phyloP scores from a whole-genome alignment of 2,113 vertebrate genomes.

The Phoxinus phoxinus region DNA sequence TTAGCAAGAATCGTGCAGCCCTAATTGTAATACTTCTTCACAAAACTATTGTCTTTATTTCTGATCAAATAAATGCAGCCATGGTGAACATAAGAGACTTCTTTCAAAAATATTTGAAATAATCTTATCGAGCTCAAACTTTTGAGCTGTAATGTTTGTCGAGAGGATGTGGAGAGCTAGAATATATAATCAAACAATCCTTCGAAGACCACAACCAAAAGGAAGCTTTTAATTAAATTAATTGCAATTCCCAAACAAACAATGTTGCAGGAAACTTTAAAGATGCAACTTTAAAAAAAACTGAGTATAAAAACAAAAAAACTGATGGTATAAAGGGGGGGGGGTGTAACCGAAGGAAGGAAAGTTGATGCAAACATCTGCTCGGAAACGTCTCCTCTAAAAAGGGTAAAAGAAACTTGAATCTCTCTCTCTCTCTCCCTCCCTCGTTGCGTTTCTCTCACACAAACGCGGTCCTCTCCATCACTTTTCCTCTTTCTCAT shows the following conservation, averaged over 20 bases:
- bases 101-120: neutral
- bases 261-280: neutral
- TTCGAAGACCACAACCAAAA: neutral
- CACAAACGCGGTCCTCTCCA: neutral
- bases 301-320: conserved; percentile 25
- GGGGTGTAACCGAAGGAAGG: conserved; percentile 53
- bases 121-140: neutral
- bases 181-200: neutral
- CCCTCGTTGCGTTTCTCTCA: neutral
- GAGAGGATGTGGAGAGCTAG: neutral
- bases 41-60: neutral
- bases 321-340: neutral
- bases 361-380: conserved; percentile 52
- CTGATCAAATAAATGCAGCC: neutral
- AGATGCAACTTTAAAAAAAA: conserved; percentile 20
- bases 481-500: conserved; percentile 21
- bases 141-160: neutral
- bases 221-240: neutral
- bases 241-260: neutral
- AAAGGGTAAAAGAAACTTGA: conserved; percentile 62
- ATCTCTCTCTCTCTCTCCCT: conserved; percentile 5
- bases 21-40: neutral
- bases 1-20: too few species aligned
- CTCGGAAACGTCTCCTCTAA: conserved; percentile 62
- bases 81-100: neutral